phyloP scores from a whole-genome alignment of 2,888 invertebrate species.

The Buathra laborator region DNA sequence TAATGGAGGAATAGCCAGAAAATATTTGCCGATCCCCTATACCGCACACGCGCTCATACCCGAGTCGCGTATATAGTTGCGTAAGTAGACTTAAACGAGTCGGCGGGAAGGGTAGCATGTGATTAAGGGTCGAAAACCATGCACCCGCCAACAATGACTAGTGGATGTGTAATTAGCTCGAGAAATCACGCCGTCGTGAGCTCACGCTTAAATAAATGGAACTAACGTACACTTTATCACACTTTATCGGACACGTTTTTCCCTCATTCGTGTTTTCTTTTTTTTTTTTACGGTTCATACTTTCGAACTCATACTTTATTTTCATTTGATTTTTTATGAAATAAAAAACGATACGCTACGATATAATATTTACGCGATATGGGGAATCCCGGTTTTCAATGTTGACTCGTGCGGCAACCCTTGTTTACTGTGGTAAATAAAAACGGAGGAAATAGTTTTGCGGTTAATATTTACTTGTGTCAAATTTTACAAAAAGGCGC shows the following conservation, averaged over 20 bases:
- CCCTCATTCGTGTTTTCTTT: background rate
- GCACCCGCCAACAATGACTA: conserved; percentile 63
- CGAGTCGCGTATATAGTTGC: conserved; percentile 64
- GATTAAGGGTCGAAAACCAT: conserved; percentile 36
- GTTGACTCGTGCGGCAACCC: background rate
- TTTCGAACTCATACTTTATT: background rate
- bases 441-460: background rate
- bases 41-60: background rate
- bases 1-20: conserved; percentile 75
- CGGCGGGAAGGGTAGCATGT: conserved; percentile 56
- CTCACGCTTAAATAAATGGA: conserved; percentile 29
- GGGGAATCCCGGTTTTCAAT: background rate
- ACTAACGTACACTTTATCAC: conserved; percentile 18
- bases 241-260: conserved; percentile 6
- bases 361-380: background rate
- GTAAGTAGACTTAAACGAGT: conserved; percentile 77
- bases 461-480: background rate
- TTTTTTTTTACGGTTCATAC: background rate
- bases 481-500: background rate
- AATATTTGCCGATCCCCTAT: conserved; percentile 66
- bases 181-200: conserved; percentile 72
- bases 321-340: background rate
- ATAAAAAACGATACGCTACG: too few species aligned
- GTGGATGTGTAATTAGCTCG: conserved; percentile 76
- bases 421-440: background rate